Percentiles rank a stretch among this genome's conserved stretches.
phyloP scores from a whole-genome alignment of 2,888 invertebrate species.

The Drosophila parthenogenetica region DNA sequence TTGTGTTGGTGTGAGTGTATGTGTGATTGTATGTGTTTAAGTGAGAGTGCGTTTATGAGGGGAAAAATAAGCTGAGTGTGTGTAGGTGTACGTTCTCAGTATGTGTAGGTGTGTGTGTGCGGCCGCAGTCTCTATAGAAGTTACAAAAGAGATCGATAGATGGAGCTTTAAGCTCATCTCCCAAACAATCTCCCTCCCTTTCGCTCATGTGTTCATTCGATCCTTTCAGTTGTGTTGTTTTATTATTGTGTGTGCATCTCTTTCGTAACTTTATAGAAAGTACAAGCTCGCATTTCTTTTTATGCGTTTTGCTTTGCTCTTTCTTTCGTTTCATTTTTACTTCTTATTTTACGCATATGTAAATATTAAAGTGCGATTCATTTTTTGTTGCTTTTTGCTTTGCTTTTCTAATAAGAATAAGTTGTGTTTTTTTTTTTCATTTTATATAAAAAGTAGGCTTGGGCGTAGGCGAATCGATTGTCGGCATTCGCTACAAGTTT shows the following conservation, averaged over 20 bases:
- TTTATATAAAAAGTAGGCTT: conserved; percentile 49
- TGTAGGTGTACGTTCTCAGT: conserved; percentile 8
- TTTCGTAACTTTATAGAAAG: conserved; percentile 84
- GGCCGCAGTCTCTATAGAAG: conserved; percentile 83
- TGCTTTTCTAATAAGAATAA: conserved; percentile 12
- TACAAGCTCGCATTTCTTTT: conserved; percentile 69
- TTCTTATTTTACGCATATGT: conserved; percentile 47
- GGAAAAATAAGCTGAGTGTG: conserved; percentile 39
- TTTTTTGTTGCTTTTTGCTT: conserved; percentile 22
- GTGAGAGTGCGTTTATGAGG: conserved; percentile 26
- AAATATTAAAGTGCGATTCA: conserved; percentile 42
- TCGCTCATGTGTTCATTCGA: conserved; percentile 11
- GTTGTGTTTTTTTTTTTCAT: conserved; percentile 16
- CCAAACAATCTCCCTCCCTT: conserved; percentile 35
- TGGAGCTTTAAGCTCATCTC: conserved; percentile 36
- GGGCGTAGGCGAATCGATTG: conserved; percentile 36
- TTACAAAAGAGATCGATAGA: conserved; percentile 75
- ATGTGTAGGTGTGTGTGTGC: conserved; percentile 47
- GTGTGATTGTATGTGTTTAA: conserved; percentile 21
- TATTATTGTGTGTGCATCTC: conserved; percentile 39
- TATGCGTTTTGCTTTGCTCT: conserved; percentile 48
- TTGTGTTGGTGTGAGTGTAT: conserved; percentile 33
- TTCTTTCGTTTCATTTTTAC: conserved; percentile 22
- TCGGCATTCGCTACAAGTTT: conserved; percentile 22
- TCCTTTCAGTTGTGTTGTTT: conserved; percentile 7